Evolutionary conservation across 2,797 vertebrate genomes (phyloP), one percentile per base, ranked within the genome.

Genomic region (Vultur gryphus): DNA sequence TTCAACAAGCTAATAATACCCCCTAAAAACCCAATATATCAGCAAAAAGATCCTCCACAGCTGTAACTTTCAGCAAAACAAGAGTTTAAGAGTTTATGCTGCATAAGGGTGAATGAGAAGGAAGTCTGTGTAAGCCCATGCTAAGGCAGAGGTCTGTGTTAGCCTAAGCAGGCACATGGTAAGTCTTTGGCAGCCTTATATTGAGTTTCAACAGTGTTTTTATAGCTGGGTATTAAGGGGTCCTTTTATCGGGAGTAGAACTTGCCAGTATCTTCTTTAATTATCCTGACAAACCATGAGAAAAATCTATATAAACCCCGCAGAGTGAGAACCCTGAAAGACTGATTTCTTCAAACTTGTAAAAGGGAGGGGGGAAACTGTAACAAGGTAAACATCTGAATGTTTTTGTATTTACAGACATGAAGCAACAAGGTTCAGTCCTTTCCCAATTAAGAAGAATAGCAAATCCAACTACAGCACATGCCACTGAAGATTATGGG

Each of bases 1-100:
- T 96, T 97, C 93, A 94, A 77, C 86, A 94, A 83, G 84, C 71
- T 95, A 96, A 96, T 94, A 96, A 97, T 93, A 97, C 9, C 75
- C n/a, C 48, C 52, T 52, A 73, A 96, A 96, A 96, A 35, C 3
- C 51, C 92, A 92, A 57, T 51, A 73, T 84, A 94, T 96, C 96
- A 97, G 95, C 95, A 96, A 86, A 95, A 96, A 92, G 66, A 84
- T 70, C 83, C 55, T 93, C 15, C n/a, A 82, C 90, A 94, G 92
- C 95, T 96, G 96, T 89, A 93, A 46, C 41, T 92, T 93, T 26
- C 48, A 94, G 81, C 59, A 96, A 94, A 97, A 90, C 70, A 92
- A 89, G 59, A 94, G 62, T 94, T 96, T 94, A 93, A 92, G 84
- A 84, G 92, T 92, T 95, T 93, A 96, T 59, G 71, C 70, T 92